These are phyloP conservation scores for Nansenia antarctica DNA, from an alignment of 2,113 vertebrate genomes.

Conservation along the genomic window DNA sequence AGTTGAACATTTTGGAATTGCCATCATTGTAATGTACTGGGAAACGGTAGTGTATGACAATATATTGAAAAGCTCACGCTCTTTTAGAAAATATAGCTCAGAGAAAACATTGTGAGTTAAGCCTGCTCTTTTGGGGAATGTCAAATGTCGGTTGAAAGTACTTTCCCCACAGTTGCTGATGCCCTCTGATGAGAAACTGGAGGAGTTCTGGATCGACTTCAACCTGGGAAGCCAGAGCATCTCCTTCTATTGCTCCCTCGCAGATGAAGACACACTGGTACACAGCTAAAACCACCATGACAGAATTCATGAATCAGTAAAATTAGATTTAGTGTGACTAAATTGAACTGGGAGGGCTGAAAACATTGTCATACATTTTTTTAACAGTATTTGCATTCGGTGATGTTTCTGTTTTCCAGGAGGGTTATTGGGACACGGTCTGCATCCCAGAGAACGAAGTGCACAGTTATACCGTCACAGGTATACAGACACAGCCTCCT, in stretches of 20 bases:
- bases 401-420: too few species aligned
- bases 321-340: not conserved
- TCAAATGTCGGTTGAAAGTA: constrained; percentile 16
- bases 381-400: too few species aligned
- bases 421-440: constrained; percentile 90
- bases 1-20: not conserved
- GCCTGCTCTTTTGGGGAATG: not conserved
- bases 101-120: too few species aligned
- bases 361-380: not conserved
- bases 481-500: constrained; percentile 63
- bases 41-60: too few species aligned
- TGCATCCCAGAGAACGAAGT: constrained; percentile 85
- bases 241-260: constrained; percentile 88
- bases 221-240: constrained; percentile 88
- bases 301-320: not conserved
- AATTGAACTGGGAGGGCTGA: not conserved
- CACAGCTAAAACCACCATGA: not conserved
- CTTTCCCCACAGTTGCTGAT: constrained; percentile 83
- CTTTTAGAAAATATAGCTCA: too few species aligned
- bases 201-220: constrained; percentile 98
- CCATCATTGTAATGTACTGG: too few species aligned
- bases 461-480: constrained; percentile 82
- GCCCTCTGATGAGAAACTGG: constrained; percentile 90
- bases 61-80: too few species aligned
- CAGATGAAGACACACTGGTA: constrained; percentile 64